phyloP scores from a whole-genome alignment of 1,140 invertebrate genomes.

The Drosophila nasuta region DNA sequence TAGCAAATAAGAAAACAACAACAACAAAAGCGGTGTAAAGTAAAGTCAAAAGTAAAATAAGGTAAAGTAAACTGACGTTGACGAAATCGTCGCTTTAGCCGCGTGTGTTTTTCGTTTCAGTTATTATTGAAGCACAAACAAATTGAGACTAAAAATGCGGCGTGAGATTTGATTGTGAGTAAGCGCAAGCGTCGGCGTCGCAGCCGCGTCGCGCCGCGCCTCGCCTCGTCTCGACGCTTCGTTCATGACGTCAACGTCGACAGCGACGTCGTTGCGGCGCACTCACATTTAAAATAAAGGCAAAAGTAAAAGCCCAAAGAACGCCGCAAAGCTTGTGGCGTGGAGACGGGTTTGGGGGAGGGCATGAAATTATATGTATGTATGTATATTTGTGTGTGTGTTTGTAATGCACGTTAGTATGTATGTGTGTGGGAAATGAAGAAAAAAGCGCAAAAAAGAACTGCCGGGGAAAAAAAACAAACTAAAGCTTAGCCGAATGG shows the following conservation, averaged over 20 bases:
- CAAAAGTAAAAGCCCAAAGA: conserved; percentile 59
- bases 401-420: conserved; percentile 1
- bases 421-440: conserved; percentile 37
- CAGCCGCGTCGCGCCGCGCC: background rate
- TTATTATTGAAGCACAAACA: conserved; percentile 81
- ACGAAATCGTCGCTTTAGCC: conserved; percentile 76
- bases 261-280: conserved; percentile 36
- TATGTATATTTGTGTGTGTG: conserved; percentile 13
- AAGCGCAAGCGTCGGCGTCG: conserved; percentile 66
- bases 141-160: conserved; percentile 84
- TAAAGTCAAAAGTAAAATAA: conserved; percentile 60
- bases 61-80: conserved; percentile 73
- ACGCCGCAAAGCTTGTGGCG: conserved; percentile 18
- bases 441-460: conserved; percentile 40
- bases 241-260: conserved; percentile 31
- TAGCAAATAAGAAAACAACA: no score
- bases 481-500: conserved; percentile 47
- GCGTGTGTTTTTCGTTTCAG: conserved; percentile 81
- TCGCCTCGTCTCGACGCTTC: conserved; percentile 11
- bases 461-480: conserved; percentile 18
- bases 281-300: conserved; percentile 52
- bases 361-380: conserved; percentile 38
- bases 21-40: conserved; percentile 13
- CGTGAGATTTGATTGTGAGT: conserved; percentile 85
- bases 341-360: background rate